These are phyloP conservation scores for Ictalurus punctatus DNA, from an alignment of 2,113 vertebrate species.

Conservation along the genomic window DNA sequence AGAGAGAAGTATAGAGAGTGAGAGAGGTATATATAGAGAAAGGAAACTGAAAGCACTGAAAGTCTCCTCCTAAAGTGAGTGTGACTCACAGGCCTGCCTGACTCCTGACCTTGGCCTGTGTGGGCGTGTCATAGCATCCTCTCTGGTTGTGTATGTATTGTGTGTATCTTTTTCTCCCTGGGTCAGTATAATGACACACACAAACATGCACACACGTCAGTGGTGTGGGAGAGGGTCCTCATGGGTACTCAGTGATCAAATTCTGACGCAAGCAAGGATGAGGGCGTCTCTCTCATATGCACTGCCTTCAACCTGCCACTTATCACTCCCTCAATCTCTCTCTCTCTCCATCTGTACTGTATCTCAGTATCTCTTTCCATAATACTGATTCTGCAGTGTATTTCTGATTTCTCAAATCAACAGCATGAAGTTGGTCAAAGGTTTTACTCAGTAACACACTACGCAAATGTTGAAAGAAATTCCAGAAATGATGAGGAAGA, in stretches of 20 bases:
- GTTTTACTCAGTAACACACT: no score
- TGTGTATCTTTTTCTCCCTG: not conserved
- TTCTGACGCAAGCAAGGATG: conserved; percentile 29
- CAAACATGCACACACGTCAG: conserved; percentile 17
- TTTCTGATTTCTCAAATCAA: not conserved
- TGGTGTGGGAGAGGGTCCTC: conserved; percentile 9
- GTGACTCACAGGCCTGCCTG: conserved; percentile 33
- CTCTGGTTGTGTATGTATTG: not conserved
- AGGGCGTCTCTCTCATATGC: not conserved
- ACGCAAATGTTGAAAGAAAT: no score
- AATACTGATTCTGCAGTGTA: not conserved
- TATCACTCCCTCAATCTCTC: not conserved
- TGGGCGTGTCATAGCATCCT: conserved; percentile 4
- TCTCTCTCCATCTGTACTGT: not conserved
- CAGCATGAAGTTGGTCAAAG: no score
- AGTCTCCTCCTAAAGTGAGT: not conserved
- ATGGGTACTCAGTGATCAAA: conserved; percentile 14
- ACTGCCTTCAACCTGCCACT: not conserved
- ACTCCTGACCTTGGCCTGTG: conserved; percentile 22
- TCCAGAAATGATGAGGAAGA: no score
- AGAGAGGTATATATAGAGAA: not conserved
- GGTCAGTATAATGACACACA: conserved; percentile 10
- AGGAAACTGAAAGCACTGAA: not conserved
- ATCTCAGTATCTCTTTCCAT: not conserved
- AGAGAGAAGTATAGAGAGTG: not conserved